Evolutionary conservation across 2,888 invertebrate species (phyloP).

Genomic region (Blastobasis adustella): DNA sequence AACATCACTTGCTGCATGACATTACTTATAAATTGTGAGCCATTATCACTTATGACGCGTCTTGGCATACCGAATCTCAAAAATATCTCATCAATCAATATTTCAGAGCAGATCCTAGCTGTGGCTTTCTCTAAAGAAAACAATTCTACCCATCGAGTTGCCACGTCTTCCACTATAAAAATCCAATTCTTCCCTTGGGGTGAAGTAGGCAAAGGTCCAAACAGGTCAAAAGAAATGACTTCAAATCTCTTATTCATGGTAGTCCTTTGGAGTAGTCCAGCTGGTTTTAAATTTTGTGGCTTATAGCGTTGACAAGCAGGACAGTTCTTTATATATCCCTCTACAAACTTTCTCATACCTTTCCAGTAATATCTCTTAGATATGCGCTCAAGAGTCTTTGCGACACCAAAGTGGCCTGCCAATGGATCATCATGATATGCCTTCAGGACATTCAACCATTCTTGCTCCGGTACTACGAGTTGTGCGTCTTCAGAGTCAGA

Average conservation of each 20-base stretch:
- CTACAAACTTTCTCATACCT: constrained; percentile 3
- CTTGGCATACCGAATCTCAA: constrained; percentile 15
- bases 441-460: constrained; percentile 9
- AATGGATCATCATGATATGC: constrained; percentile 17
- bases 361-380: constrained; percentile 3
- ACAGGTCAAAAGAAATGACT: constrained; percentile 13
- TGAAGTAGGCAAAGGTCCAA: constrained; percentile 13
- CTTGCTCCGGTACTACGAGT: constrained; percentile 15
- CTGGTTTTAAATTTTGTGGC: no score
- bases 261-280: constrained; percentile 11
- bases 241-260: constrained; percentile 13
- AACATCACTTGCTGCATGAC: constrained; percentile 17
- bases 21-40: background rate
- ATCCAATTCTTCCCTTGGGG: constrained; percentile 10
- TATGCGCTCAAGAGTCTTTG: constrained; percentile 3
- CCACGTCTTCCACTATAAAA: constrained; percentile 15
- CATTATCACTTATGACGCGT: constrained; percentile 14
- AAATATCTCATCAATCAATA: constrained; percentile 25
- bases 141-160: constrained; percentile 22
- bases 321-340: constrained; percentile 8
- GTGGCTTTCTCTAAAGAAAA: constrained; percentile 26
- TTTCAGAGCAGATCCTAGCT: constrained; percentile 23
- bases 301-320: constrained; percentile 13
- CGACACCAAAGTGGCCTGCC: constrained; percentile 20
- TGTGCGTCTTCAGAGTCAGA: constrained; percentile 11